phyloP scores from a whole-genome alignment of 2,113 vertebrate species.

The Phaethornis superciliosus region DNA sequence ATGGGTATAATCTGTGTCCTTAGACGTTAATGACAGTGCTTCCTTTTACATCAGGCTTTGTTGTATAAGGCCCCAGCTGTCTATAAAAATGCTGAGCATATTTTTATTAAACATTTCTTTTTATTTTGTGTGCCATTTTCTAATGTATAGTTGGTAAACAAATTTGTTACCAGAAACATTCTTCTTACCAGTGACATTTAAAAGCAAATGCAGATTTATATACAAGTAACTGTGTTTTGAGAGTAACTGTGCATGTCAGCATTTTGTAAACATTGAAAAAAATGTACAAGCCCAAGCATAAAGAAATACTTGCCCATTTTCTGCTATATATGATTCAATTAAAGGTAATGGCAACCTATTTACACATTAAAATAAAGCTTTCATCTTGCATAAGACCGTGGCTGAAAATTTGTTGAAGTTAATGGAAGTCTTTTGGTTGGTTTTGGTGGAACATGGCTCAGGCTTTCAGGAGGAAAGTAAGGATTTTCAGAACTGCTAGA shows the following conservation, averaged over 20 bases:
- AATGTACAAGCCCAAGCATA: slow-evolving; percentile 33
- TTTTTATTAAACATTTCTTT: slow-evolving; percentile 9
- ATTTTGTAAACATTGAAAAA: slow-evolving; percentile 48
- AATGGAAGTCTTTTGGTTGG: slow-evolving; percentile 3
- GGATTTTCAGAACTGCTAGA: background rate
- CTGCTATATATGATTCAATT: slow-evolving; percentile 14
- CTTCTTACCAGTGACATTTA: slow-evolving; percentile 61
- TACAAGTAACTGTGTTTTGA: slow-evolving; percentile 36
- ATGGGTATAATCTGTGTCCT: background rate
- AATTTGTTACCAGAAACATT: slow-evolving; percentile 47
- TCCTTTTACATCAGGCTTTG: background rate
- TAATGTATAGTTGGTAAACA: slow-evolving; percentile 54
- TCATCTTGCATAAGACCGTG: background rate
- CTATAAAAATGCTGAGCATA: slow-evolving; percentile 43
- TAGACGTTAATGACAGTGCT: background rate
- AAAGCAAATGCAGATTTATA: slow-evolving; percentile 60
- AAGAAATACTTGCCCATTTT: slow-evolving; percentile 40
- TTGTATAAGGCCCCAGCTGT: background rate
- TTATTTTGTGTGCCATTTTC: slow-evolving; percentile 58
- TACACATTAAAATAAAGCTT: slow-evolving; percentile 11
- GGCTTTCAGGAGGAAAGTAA: background rate
- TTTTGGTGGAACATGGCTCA: background rate
- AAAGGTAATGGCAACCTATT: slow-evolving; percentile 47
- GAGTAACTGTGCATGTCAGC: slow-evolving; percentile 48
- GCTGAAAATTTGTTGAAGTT: background rate